phyloP scores from a whole-genome alignment of 2,113 vertebrate species.

The Zosterops japonicus region DNA sequence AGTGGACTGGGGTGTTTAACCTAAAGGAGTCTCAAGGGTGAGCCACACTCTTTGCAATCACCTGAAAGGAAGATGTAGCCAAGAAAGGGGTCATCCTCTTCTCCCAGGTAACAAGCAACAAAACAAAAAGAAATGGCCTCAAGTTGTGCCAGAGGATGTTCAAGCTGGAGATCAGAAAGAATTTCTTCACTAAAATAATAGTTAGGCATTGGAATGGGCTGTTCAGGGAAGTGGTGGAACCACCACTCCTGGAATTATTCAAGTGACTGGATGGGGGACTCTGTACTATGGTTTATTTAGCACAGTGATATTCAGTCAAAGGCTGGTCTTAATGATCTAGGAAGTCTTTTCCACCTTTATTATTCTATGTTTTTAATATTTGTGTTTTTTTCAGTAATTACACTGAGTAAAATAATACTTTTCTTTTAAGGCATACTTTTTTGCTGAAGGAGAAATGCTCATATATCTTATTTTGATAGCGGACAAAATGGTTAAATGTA shows the following conservation, averaged over 20 bases:
- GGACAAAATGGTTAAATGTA: neutral
- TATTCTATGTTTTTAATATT: neutral
- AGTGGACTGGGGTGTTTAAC: neutral
- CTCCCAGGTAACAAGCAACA: neutral
- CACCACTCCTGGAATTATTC: neutral
- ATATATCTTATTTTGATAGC: neutral
- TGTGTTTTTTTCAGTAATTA: neutral
- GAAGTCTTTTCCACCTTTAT: neutral
- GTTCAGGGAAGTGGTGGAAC: neutral
- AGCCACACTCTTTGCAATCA: no score
- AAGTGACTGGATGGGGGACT: neutral
- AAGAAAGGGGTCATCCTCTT: neutral
- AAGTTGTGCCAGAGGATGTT: neutral
- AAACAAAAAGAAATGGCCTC: neutral
- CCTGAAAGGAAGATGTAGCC: neutral
- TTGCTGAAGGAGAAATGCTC: neutral
- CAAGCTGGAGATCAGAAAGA: neutral
- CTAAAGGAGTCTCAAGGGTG: neutral
- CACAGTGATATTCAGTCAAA: neutral
- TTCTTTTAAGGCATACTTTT: neutral
- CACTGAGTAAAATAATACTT: neutral
- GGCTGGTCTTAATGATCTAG: neutral
- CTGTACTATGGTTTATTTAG: neutral
- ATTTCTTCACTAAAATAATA: neutral
- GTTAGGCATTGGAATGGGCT: neutral